Evolutionary conservation across 2,797 vertebrate genomes (phyloP).

Genomic region (Aselliscus stoliczkanus): DNA sequence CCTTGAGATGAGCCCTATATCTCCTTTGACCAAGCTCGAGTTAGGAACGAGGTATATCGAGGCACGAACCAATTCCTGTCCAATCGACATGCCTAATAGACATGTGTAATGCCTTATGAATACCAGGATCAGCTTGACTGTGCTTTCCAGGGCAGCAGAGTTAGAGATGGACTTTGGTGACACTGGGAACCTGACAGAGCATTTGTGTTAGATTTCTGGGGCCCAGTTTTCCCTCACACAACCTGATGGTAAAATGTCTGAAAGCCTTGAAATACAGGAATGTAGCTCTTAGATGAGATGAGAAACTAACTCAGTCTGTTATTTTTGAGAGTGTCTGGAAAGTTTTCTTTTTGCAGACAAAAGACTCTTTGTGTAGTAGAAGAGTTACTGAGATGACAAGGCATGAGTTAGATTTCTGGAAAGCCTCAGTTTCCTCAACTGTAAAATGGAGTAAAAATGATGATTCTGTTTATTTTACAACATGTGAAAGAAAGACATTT

Average conservation of each 20-base stretch:
- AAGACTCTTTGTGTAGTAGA: neutral
- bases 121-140: neutral
- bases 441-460: neutral
- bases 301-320: neutral
- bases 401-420: neutral
- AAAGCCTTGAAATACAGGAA: neutral
- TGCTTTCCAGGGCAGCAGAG: neutral
- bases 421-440: conserved; percentile 2
- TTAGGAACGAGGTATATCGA: neutral
- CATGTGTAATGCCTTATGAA: neutral
- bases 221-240: neutral
- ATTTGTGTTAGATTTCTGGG: neutral
- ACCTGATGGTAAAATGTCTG: neutral
- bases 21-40: neutral
- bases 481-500: neutral
- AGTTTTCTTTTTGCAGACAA: neutral
- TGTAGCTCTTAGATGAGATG: neutral
- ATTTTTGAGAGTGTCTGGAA: conserved; percentile 26
- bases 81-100: neutral
- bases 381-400: neutral
- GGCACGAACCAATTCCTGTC: neutral
- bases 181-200: neutral
- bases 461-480: neutral
- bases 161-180: neutral
- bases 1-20: neutral